phyloP scores from a whole-genome alignment of 2,888 invertebrate species.

The Anthoptus insignis region DNA sequence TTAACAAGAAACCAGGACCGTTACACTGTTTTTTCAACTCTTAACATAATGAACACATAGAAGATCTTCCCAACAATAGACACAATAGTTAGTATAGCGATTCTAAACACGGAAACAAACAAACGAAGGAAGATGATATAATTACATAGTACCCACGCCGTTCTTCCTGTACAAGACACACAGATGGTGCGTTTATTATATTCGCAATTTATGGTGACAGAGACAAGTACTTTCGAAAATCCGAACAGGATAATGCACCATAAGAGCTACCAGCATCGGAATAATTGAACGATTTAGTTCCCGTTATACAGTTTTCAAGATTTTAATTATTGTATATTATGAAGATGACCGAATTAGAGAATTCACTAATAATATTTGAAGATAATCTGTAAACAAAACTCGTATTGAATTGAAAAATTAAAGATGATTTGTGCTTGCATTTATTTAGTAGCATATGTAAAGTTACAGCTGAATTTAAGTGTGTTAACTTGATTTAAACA shows the following conservation, averaged over 20 bases:
- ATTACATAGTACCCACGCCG: constrained; percentile 30
- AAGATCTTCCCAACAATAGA: constrained; percentile 8
- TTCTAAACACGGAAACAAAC: constrained; percentile 29
- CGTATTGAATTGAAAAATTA: too few relatives aligned
- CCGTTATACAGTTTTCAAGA: too few relatives aligned
- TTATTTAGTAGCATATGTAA: too few relatives aligned
- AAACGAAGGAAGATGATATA: constrained; percentile 29
- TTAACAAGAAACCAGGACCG: background rate
- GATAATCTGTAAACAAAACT: too few relatives aligned
- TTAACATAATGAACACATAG: background rate
- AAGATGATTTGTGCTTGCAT: too few relatives aligned
- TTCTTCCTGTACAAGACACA: constrained; percentile 33
- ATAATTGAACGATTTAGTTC: background rate
- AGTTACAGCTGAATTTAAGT: too few relatives aligned
- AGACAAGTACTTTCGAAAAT: constrained; percentile 28
- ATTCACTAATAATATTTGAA: too few relatives aligned
- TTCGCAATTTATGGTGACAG: constrained; percentile 37
- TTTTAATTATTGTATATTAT: too few relatives aligned
- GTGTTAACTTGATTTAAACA: too few relatives aligned
- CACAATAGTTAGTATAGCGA: constrained; percentile 6
- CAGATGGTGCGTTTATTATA: constrained; percentile 31
- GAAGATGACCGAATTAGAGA: too few relatives aligned
- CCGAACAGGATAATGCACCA: constrained; percentile 6
- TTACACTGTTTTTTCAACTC: background rate
- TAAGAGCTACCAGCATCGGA: background rate